These are phyloP conservation scores for Pogona vitticeps DNA, from an alignment of 2,113 vertebrate species.

Conservation along the genomic window DNA sequence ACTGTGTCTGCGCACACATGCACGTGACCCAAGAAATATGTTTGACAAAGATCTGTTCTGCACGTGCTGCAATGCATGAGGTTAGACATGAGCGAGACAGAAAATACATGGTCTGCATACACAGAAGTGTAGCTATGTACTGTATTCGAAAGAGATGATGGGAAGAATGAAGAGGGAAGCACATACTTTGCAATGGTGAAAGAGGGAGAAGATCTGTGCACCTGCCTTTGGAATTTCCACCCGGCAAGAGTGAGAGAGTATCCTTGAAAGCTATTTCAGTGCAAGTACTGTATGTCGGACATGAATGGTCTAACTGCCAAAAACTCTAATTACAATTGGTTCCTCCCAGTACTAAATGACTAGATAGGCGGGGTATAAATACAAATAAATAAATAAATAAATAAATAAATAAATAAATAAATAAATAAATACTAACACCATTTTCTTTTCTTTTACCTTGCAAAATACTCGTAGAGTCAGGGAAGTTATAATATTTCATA, in stretches of 20 bases:
- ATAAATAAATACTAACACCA: too few species aligned
- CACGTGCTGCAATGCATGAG: not conserved
- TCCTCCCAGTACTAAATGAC: not conserved
- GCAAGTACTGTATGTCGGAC: not conserved
- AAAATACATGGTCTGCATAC: not conserved
- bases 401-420: too few species aligned
- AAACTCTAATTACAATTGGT: not conserved
- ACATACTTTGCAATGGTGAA: not conserved
- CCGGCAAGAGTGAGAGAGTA: not conserved
- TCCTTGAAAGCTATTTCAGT: not conserved
- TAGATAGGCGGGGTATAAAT: too few species aligned
- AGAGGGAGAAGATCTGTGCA: not conserved
- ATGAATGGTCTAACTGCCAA: not conserved
- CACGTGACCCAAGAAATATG: not conserved
- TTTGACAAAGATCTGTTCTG: not conserved
- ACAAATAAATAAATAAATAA: too few species aligned
- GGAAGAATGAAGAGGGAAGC: too few species aligned
- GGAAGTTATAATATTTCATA: not conserved
- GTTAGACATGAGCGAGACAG: not conserved
- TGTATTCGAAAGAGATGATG: not conserved
- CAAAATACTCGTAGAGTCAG: not conserved
- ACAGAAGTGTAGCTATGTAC: too few species aligned
- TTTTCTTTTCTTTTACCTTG: not conserved
- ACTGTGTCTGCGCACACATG: not conserved
- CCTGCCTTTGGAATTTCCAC: not conserved